A percentile compares a stretch with the other conserved stretches of the same genome.
Conservation (phyloP, 2,113 vertebrate genomes). For the Paradoxurus hermaphroditus region DNA sequence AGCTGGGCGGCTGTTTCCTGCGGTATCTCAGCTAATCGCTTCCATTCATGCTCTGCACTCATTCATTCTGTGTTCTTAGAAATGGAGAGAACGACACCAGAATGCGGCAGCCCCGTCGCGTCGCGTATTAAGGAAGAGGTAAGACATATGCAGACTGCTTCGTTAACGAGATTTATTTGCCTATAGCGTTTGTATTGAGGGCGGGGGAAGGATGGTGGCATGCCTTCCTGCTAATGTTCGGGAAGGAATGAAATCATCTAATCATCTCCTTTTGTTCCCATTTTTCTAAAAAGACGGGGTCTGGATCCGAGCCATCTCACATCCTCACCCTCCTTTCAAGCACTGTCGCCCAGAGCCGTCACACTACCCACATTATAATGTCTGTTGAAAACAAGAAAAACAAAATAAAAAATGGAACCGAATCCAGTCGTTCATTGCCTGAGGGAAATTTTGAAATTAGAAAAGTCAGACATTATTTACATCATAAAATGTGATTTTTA, state of each 20-base stretch:
- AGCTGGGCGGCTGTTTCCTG: background rate
- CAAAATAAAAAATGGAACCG: background rate
- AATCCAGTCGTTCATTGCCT: background rate
- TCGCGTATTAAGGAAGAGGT: background rate
- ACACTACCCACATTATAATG: background rate
- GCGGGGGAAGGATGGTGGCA: background rate
- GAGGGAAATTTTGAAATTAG: background rate
- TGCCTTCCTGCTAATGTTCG: background rate
- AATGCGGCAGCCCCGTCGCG: background rate
- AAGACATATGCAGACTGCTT: background rate
- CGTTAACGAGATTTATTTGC: background rate
- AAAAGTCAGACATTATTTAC: slow-evolving; percentile 8
- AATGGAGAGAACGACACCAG: background rate
- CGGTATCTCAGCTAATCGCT: background rate
- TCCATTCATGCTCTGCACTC: background rate
- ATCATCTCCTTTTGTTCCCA: background rate
- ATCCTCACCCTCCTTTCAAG: background rate
- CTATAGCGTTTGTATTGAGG: background rate
- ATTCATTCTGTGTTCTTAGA: background rate
- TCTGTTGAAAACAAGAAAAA: background rate
- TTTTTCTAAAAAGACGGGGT: background rate
- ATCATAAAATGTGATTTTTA: slow-evolving; percentile 7
- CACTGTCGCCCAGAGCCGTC: background rate
- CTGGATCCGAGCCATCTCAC: background rate
- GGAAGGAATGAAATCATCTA: background rate